These are phyloP conservation scores for Actinopyga echinites DNA, from an alignment of 53 echinoderm and acorn worm species.

Conservation along the genomic window DNA sequence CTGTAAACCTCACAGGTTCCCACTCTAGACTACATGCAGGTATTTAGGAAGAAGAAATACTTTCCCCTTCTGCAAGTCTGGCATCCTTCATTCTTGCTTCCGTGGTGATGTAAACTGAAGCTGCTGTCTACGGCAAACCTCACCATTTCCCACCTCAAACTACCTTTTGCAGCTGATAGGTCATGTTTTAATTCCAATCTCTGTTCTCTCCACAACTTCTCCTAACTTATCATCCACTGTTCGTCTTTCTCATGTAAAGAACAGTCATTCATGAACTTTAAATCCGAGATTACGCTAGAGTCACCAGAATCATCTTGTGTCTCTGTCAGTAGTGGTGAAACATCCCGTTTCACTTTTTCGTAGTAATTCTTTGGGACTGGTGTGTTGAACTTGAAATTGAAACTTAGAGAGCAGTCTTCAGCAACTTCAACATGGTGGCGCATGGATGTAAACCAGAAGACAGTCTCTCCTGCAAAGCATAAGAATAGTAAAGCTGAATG, in stretches of 20 bases:
- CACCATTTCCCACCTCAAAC: too few species aligned
- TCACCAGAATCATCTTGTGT: too few species aligned
- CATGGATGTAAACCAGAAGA: slow-evolving; percentile 88
- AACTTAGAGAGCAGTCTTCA: slow-evolving; percentile 90
- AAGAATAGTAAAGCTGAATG: neutral
- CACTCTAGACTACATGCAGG: too few species aligned
- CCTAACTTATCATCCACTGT: slow-evolving; percentile 30
- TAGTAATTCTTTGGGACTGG: slow-evolving; percentile 78
- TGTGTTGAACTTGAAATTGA: slow-evolving; percentile 70
- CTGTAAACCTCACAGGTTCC: too few species aligned
- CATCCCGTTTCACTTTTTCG: slow-evolving; percentile 48
- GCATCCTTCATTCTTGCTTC: too few species aligned
- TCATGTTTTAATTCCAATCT: too few species aligned
- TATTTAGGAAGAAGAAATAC: too few species aligned
- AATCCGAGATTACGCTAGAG: neutral
- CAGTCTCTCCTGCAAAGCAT: slow-evolving; percentile 64
- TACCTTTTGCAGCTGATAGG: too few species aligned
- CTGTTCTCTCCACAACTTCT: too few species aligned
- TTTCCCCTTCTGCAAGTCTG: too few species aligned
- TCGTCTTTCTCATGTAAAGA: slow-evolving; percentile 46
- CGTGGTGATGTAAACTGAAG: too few species aligned
- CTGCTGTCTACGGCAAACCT: too few species aligned
- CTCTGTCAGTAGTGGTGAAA: slow-evolving; percentile 12
- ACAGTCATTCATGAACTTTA: slow-evolving; percentile 59
- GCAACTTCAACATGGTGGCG: slow-evolving; percentile 81